Evolutionary conservation across 2,888 invertebrate species (phyloP).

Genomic region (Podabrus alpinus): DNA sequence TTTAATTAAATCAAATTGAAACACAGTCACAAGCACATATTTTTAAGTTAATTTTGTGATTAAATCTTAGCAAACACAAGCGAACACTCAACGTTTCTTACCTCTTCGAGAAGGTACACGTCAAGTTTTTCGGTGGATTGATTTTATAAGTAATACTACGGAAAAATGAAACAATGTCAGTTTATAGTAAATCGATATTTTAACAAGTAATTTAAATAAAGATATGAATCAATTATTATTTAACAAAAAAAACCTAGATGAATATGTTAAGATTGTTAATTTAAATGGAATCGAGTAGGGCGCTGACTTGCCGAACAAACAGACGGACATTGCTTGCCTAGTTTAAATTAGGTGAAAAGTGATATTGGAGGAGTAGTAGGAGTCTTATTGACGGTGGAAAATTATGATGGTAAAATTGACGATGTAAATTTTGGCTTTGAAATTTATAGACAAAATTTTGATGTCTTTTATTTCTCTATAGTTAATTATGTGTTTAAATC

Average conservation of each 20-base stretch:
- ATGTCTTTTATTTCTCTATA: too few species aligned
- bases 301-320: not conserved
- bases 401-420: too few species aligned
- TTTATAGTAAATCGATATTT: not conserved
- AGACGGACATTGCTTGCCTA: too few species aligned
- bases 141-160: conserved; percentile 25
- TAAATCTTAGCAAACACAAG: not conserved
- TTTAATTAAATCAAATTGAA: not conserved
- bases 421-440: too few species aligned
- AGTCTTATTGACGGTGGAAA: too few species aligned
- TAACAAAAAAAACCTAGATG: not conserved
- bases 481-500: too few species aligned
- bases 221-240: not conserved
- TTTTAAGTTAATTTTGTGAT: not conserved
- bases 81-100: not conserved
- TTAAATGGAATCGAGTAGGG: not conserved
- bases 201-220: not conserved
- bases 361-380: too few species aligned
- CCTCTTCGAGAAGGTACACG: not conserved
- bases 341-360: not conserved
- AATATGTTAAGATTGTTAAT: not conserved
- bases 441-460: too few species aligned
- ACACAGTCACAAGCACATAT: not conserved
- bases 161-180: conserved; percentile 13
- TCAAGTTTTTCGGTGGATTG: not conserved